Conservation (phyloP, 2,797 vertebrate species). For the Gadopsis marmoratus region DNA sequence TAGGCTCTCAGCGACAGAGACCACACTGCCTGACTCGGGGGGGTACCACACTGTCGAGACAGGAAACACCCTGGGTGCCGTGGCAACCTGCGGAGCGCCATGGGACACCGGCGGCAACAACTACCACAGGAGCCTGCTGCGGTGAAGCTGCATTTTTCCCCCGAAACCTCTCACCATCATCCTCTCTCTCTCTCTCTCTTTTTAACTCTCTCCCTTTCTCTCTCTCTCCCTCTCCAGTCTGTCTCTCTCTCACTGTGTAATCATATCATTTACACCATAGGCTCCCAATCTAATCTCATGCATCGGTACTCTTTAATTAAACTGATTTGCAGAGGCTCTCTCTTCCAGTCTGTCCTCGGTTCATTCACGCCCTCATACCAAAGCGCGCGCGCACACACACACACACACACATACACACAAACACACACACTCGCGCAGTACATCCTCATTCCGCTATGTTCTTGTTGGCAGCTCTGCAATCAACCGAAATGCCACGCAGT, state of each 20-base stretch:
- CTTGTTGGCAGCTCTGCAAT: conserved; percentile 57
- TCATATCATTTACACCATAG: conserved; percentile 83
- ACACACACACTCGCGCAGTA: conserved; percentile 15
- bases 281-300: conserved; percentile 85
- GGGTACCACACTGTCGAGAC: conserved; percentile 43
- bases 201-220: conserved; percentile 43
- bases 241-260: conserved; percentile 65
- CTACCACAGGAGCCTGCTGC: conserved; percentile 31
- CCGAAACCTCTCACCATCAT: conserved; percentile 26
- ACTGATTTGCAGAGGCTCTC: conserved; percentile 81
- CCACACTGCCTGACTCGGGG: conserved; percentile 21
- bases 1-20: conserved; percentile 69
- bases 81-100: conserved; percentile 46
- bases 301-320: conserved; percentile 88
- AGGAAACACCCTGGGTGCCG: conserved; percentile 63
- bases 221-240: conserved; percentile 43
- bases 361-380: conserved; percentile 60
- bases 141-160: conserved; percentile 19
- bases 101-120: conserved; percentile 49
- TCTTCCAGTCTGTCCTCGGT: conserved; percentile 70
- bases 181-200: conserved; percentile 32
- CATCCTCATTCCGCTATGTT: conserved; percentile 42
- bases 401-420: conserved; percentile 25
- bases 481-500: conserved; percentile 70
- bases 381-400: conserved; percentile 38